Evolutionary conservation across 2,797 vertebrate genomes (phyloP).

Genomic region (Corythornis leucogaster): DNA sequence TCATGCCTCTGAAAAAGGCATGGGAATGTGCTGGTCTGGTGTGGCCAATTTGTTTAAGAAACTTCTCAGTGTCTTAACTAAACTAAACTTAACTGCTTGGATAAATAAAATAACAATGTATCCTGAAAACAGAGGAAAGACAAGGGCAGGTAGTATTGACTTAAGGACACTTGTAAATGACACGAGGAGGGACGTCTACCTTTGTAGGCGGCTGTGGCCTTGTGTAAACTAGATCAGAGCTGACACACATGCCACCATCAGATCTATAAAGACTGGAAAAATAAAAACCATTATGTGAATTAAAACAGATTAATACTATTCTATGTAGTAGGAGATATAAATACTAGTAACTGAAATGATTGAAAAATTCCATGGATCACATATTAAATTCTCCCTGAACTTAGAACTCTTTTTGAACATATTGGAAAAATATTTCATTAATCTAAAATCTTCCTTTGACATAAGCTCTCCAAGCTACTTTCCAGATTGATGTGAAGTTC

Average conservation of each 20-base stretch:
- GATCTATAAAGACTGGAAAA: neutral
- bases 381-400: neutral
- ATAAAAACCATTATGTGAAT: neutral
- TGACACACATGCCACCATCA: neutral
- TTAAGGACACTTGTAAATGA: constrained; percentile 7
- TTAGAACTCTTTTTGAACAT: neutral
- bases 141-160: constrained; percentile 42
- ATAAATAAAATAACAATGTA: constrained; percentile 35
- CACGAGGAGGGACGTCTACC: neutral
- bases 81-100: constrained; percentile 29
- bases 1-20: neutral
- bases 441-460: neutral
- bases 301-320: neutral
- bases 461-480: neutral
- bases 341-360: neutral
- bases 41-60: constrained; percentile 9
- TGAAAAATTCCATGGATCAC: neutral
- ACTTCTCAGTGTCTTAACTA: constrained; percentile 34
- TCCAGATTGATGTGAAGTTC: neutral
- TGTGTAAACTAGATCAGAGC: neutral
- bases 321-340: neutral
- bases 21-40: neutral
- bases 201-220: neutral
- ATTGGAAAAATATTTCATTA: neutral
- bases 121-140: constrained; percentile 10